phyloP scores from a whole-genome alignment of 2,797 vertebrate genomes.

The Salarias fasciatus region DNA sequence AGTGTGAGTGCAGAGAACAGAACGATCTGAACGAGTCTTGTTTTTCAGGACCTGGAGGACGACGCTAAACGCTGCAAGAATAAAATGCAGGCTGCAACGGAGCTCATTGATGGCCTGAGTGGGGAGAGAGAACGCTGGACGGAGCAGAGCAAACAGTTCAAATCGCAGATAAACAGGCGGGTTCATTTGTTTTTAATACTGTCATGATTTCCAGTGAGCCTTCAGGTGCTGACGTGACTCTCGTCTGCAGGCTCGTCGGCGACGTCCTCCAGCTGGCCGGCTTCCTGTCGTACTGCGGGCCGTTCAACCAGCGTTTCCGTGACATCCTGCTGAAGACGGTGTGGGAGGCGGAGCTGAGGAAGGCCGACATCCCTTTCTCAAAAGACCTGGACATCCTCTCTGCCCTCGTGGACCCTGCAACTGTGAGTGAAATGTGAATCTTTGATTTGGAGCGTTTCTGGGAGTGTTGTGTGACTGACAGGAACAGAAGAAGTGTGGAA shows the following conservation, averaged over 20 bases:
- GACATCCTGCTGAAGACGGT: conserved; percentile 83
- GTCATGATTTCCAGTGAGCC: no score
- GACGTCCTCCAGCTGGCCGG: conserved; percentile 91
- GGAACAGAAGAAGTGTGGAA: no score
- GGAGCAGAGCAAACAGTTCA: conserved; percentile 90
- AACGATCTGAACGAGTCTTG: not conserved
- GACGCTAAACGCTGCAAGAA: conserved; percentile 88
- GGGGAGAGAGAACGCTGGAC: conserved; percentile 93
- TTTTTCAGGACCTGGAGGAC: conserved; percentile 85
- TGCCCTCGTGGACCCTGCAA: conserved; percentile 88
- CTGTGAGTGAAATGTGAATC: no score
- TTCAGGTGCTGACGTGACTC: not conserved
- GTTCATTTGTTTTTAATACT: not conserved
- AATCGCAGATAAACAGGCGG: conserved; percentile 84
- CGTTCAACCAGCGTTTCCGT: conserved; percentile 94
- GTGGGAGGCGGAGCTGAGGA: conserved; percentile 85
- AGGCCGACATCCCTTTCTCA: conserved; percentile 84
- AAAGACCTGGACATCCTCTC: conserved; percentile 86
- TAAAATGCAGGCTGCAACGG: conserved; percentile 91
- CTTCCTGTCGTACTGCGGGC: conserved; percentile 94
- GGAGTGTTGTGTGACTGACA: no score
- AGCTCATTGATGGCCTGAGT: conserved; percentile 89
- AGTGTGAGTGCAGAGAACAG: no score
- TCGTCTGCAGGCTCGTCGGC: conserved; percentile 76
- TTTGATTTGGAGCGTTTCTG: no score